Base-by-base conservation (phyloP, 2,797 vertebrate genomes). In the Oryzias dopingdopingensis region DNA sequence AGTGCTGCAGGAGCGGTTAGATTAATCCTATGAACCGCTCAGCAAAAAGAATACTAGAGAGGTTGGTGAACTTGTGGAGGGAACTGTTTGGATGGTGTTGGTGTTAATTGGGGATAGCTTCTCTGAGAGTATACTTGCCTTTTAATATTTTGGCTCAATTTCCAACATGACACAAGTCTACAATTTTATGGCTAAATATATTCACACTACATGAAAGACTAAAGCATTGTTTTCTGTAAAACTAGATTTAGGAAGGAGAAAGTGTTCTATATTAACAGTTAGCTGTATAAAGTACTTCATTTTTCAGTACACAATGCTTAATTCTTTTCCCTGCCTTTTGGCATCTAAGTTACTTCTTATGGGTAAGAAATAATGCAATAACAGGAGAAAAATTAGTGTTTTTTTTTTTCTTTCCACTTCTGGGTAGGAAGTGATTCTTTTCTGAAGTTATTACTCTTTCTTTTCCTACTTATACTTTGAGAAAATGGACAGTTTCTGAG, bases 321-420 rank as follows among this genome's bases (percentile, higher is more conserved):
- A 62, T 66, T 56, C 44, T 37, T 49, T 22, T 41, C 45, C 48
- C 44, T 67, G 10, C 47, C 26, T 50, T 29, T 40, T 51, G 29
- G 24, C n/a, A 53, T 71, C 56, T 40, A 53, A 47, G 54, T 75
- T 72, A 58, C 56, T 65, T 82, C 82, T 84, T 29, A n/a, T 52
- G 81, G 85, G 85, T 81, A 84, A 55, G 48, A 76, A 76, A 80
- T 70, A 41, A 84, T 85, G 86, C 81, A 84, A 74, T 88, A 80
- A 80, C 50, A 74, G 43, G 73, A 82, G 72, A 88, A 67, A 84
- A 79, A 86, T 52, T 50, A 75, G 65, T 29, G 3, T 51, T 55
- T 77, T 81, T 77, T n/a, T n/a, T 65, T 54, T 52, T 63, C 54
- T 67, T 71, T 24, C 45, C 58, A 77, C 57, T 82, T 82, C 60